A percentile compares a stretch with the other conserved stretches of the same genome.
Evolutionary conservation across 2,888 invertebrate genomes (phyloP).

Genomic region (Meganola albula): DNA sequence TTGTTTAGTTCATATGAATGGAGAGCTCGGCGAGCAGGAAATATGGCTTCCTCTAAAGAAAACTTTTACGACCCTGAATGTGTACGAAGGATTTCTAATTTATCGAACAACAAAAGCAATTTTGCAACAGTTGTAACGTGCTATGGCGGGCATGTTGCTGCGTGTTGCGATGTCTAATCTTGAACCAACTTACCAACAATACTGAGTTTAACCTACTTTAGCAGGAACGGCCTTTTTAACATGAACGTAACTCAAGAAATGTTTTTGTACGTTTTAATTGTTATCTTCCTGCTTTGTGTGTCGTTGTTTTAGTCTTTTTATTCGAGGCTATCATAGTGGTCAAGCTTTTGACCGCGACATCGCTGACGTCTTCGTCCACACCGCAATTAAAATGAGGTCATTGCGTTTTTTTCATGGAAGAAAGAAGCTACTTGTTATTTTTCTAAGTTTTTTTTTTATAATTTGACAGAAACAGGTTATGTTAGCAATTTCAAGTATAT

Average conservation of each 20-base stretch:
- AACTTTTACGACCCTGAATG: conserved; percentile 37
- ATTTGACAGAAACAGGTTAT: too few relatives aligned
- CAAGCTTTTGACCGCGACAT: too few relatives aligned
- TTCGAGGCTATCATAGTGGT: too few relatives aligned
- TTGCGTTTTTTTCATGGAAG: too few relatives aligned
- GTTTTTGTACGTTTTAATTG: too few relatives aligned
- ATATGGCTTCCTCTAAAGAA: conserved; percentile 34
- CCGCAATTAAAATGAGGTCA: too few relatives aligned
- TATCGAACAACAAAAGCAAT: conserved; percentile 58
- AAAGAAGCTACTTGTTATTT: too few relatives aligned
- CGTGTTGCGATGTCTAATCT: conserved; percentile 55
- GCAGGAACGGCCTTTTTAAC: conserved; percentile 36
- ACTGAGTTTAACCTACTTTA: conserved; percentile 51
- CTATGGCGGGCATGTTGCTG: conserved; percentile 29
- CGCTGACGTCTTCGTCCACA: too few relatives aligned
- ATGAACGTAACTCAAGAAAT: too few relatives aligned
- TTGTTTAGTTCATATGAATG: conserved; percentile 24
- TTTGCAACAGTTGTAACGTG: conserved; percentile 50
- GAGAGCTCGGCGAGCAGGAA: conserved; percentile 34
- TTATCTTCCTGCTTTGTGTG: conserved; percentile 18
- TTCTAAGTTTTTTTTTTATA: too few relatives aligned
- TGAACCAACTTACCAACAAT: conserved; percentile 44
- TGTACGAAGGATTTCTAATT: conserved; percentile 47
- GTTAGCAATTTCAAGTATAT: too few relatives aligned
- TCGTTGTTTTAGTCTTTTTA: conserved; percentile 12